A percentile compares a stretch with the other conserved stretches of the same genome.
Evolutionary conservation across 2,113 vertebrate species (phyloP).

Genomic region (Cyanocitta stelleri): DNA sequence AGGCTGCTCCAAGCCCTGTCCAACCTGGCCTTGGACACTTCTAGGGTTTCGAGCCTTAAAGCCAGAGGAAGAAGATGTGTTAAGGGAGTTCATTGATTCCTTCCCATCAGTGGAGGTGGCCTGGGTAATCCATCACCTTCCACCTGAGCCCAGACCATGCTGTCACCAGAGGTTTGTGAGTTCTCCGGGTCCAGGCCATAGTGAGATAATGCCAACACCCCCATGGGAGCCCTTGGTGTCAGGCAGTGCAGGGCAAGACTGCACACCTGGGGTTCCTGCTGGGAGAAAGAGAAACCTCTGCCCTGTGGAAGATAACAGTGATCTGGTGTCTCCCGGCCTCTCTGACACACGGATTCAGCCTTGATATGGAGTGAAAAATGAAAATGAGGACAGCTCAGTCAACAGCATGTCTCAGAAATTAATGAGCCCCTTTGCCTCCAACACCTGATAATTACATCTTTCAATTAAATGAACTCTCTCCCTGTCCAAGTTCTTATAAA

Average conservation of each 20-base stretch:
- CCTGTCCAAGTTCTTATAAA: conserved; percentile 69
- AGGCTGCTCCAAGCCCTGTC: fast-evolving
- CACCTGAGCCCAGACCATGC: background rate
- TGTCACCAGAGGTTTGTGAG: background rate
- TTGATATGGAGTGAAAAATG: conserved; percentile 66
- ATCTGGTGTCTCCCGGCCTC: background rate
- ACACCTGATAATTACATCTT: conserved; percentile 80
- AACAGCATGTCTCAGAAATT: conserved; percentile 73
- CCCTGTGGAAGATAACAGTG: background rate
- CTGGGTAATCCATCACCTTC: background rate
- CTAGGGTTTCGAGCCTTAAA: background rate
- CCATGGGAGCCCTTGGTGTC: background rate
- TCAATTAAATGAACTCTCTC: conserved; percentile 77
- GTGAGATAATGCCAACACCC: background rate
- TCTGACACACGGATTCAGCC: background rate
- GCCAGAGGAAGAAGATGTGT: background rate
- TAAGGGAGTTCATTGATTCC: background rate
- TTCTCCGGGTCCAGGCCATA: background rate
- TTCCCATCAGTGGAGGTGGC: background rate
- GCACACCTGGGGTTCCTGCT: background rate
- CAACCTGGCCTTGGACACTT: background rate
- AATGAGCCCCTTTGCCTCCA: conserved; percentile 74
- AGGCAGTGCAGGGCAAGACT: background rate
- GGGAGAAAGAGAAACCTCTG: background rate
- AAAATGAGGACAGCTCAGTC: conserved; percentile 71